These are phyloP conservation scores for Epizoanthus illoricatus DNA, from an alignment of 92 coral and sea anemone genomes.

Conservation along the genomic window DNA sequence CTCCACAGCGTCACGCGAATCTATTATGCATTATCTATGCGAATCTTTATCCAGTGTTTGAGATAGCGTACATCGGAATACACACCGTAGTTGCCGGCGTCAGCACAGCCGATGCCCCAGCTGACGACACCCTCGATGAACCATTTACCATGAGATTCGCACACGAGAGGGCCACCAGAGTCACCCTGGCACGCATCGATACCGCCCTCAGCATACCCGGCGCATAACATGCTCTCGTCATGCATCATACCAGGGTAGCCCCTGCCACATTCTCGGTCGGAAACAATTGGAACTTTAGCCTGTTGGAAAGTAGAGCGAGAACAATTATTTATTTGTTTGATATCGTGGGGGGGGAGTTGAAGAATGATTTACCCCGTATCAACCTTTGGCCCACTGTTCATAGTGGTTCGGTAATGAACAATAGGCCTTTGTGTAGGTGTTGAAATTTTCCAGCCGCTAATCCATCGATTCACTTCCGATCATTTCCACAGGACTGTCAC, in stretches of 20 bases:
- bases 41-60: constrained; percentile 12
- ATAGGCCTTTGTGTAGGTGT: too few species aligned
- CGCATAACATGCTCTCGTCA: constrained; percentile 2
- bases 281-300: constrained; percentile 18
- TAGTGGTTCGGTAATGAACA: too few species aligned
- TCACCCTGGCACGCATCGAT: constrained; percentile 25
- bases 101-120: constrained; percentile 34
- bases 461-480: too few species aligned
- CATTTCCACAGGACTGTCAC: too few species aligned
- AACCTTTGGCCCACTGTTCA: too few species aligned
- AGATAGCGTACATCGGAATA: constrained; percentile 19
- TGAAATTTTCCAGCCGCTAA: too few species aligned
- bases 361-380: too few species aligned
- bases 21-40: too few species aligned
- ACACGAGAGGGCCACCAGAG: constrained; percentile 21
- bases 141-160: constrained; percentile 6
- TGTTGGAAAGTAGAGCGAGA: not conserved
- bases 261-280: not conserved
- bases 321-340: too few species aligned
- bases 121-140: constrained; percentile 12
- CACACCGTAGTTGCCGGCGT: not conserved
- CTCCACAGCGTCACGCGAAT: too few species aligned
- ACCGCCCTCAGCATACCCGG: constrained; percentile 10
- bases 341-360: too few species aligned
- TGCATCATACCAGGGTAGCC: constrained; percentile 24